Evolutionary conservation across 2,113 vertebrate species (phyloP).

Genomic region (Donacobius atricapilla): DNA sequence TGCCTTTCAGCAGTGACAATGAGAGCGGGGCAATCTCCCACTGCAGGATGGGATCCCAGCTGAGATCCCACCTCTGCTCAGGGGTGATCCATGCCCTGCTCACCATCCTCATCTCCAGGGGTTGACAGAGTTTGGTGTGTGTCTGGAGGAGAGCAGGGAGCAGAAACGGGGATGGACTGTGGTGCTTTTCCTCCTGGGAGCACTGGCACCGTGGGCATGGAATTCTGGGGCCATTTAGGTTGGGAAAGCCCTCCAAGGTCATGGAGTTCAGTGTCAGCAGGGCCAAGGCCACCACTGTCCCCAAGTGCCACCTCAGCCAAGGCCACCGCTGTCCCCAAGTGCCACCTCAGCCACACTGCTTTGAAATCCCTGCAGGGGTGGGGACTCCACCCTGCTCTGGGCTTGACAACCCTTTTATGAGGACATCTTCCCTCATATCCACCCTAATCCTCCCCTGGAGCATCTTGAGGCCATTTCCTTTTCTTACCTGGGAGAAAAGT

Average conservation of each 20-base stretch:
- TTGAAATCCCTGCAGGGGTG: neutral
- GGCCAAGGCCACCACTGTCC: neutral
- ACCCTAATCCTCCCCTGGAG: neutral
- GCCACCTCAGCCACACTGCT: neutral
- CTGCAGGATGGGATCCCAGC: neutral
- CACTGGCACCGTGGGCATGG: accelerated
- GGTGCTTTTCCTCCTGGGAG: neutral
- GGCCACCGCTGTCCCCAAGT: neutral
- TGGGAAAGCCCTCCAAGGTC: neutral
- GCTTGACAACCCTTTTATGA: neutral
- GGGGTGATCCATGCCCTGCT: neutral
- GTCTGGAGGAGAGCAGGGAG: neutral
- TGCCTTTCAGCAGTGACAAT: neutral
- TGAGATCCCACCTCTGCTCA: neutral
- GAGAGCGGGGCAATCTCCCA: neutral
- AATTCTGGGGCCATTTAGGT: neutral
- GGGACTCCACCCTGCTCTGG: neutral
- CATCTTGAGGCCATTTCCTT: neutral
- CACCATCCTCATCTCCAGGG: neutral
- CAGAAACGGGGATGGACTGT: accelerated
- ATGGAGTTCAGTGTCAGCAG: neutral
- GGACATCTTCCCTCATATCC: neutral
- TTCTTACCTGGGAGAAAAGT: neutral
- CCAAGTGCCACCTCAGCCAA: neutral
- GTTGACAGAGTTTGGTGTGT: accelerated